Evolutionary conservation across 2,888 invertebrate genomes (phyloP).

Genomic region (Chaitophorus viminalis): DNA sequence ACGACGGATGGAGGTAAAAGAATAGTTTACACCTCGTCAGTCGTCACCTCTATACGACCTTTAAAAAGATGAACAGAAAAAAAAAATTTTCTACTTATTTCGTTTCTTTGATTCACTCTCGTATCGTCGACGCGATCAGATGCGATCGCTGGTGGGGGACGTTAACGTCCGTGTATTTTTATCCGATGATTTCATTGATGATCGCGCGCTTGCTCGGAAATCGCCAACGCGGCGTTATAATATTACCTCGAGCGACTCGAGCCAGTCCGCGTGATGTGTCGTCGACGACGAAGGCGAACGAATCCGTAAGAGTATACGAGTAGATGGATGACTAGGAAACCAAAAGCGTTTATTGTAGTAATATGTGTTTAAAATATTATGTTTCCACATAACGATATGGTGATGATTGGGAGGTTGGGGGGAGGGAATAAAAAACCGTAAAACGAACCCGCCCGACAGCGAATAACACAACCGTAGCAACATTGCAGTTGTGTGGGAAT

Average conservation of each 20-base stretch:
- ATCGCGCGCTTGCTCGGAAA: background rate
- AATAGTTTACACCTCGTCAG: conserved; percentile 51
- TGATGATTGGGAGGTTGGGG: background rate
- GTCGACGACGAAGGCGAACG: background rate
- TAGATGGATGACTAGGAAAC: background rate
- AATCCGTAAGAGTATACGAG: background rate
- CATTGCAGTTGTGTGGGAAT: conserved; percentile 13
- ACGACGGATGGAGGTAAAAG: conserved; percentile 26
- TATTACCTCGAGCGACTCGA: too few species aligned
- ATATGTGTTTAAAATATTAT: background rate
- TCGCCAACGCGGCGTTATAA: background rate
- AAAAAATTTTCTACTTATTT: conserved; percentile 22
- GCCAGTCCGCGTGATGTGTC: background rate
- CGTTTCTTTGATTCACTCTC: conserved; percentile 1
- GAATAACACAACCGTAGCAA: background rate
- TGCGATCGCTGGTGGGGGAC: background rate
- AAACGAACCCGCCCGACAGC: background rate
- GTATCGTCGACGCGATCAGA: background rate
- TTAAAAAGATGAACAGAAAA: background rate
- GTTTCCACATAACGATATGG: too few species aligned
- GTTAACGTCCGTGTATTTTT: conserved; percentile 40
- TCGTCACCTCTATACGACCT: conserved; percentile 17
- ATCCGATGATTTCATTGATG: conserved; percentile 50
- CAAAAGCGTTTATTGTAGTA: background rate
- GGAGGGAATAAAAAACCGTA: background rate